Conservation (phyloP, 2,113 vertebrate genomes). For the Caloenas nicobarica region DNA sequence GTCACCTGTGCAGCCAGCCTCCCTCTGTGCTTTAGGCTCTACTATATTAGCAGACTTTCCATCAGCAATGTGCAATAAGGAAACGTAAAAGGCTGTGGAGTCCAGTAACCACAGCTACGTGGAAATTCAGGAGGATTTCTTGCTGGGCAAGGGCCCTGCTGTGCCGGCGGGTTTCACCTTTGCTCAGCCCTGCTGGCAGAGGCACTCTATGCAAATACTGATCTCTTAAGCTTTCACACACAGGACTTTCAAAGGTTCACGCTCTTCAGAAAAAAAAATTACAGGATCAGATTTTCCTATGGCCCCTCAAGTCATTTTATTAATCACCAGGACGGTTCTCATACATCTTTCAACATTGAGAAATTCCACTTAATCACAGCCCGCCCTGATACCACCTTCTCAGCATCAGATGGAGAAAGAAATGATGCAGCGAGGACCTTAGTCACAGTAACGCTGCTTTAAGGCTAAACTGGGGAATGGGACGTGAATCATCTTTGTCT, state of each 20-base stretch:
- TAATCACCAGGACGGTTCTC: constrained; percentile 15
- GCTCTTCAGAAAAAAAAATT: background rate
- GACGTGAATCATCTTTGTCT: constrained; percentile 61
- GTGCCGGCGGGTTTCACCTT: background rate
- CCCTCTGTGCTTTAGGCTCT: background rate
- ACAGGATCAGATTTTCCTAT: constrained; percentile 54
- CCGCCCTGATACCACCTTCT: constrained; percentile 25
- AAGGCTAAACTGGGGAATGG: background rate
- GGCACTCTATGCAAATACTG: constrained; percentile 7
- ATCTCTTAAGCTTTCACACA: background rate
- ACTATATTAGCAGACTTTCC: background rate
- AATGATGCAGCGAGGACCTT: constrained; percentile 43
- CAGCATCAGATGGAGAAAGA: constrained; percentile 32
- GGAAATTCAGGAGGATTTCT: constrained; percentile 38
- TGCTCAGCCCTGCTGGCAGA: constrained; percentile 18
- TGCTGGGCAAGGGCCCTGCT: background rate
- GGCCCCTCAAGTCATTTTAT: constrained; percentile 38
- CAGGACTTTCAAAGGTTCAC: background rate
- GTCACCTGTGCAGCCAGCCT: background rate
- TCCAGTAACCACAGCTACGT: background rate
- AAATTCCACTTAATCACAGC: constrained; percentile 66
- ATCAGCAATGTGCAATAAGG: rapidly evolving
- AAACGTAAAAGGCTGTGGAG: background rate
- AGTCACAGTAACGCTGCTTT: constrained; percentile 36
- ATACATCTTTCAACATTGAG: constrained; percentile 25